Evolutionary conservation across 2,888 invertebrate species (phyloP).

Genomic region (Aporophyla nigra): DNA sequence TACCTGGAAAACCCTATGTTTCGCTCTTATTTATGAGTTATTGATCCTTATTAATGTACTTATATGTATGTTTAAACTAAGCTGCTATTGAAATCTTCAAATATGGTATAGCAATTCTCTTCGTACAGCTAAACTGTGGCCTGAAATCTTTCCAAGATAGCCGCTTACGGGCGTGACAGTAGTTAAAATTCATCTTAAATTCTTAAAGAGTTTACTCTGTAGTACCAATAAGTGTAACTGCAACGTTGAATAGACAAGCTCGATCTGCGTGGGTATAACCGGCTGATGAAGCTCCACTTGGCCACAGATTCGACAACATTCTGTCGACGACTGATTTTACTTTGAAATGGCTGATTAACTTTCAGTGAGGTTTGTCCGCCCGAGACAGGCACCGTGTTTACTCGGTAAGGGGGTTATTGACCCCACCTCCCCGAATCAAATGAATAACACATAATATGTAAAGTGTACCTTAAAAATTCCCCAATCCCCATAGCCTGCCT

Average conservation of each 20-base stretch:
- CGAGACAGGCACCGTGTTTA: not conserved
- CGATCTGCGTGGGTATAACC: not conserved
- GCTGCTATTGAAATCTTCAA: not conserved
- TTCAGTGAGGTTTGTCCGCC: conserved; percentile 2
- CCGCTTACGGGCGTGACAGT: not conserved
- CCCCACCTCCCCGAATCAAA: not conserved
- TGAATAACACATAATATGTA: not conserved
- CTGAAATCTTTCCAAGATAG: not conserved
- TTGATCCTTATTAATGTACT: conserved; percentile 19
- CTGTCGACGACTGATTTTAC: not conserved
- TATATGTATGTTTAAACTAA: not conserved
- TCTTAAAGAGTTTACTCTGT: not conserved
- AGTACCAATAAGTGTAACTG: not conserved
- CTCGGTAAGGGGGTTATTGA: not conserved
- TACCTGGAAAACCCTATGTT: conserved; percentile 1
- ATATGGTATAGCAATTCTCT: not conserved
- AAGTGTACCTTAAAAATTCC: not conserved
- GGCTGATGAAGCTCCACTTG: not conserved
- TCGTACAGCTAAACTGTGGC: not conserved
- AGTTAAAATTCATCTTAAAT: not conserved
- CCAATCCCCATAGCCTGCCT: not conserved
- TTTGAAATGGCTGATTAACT: conserved; percentile 32
- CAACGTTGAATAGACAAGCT: not conserved
- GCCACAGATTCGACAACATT: not conserved
- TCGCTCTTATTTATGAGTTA: not conserved